Conservation (phyloP, 2,888 invertebrate genomes). For the Prosapia bicincta region DNA sequence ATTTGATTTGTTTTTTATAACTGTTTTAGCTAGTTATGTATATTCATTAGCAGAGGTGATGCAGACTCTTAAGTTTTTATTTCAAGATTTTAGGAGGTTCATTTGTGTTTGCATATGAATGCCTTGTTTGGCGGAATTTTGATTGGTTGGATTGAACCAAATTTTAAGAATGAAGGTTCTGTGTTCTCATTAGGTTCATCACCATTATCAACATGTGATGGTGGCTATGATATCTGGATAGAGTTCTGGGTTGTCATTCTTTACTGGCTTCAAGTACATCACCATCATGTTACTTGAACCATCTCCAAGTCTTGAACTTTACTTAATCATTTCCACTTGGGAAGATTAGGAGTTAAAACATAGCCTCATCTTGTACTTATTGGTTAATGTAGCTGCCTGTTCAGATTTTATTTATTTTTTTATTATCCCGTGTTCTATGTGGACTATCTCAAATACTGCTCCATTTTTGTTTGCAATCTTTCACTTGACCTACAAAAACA, state of each 20-base stretch:
- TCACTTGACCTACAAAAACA: constrained; percentile 10
- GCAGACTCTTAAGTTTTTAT: background rate
- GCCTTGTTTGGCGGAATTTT: background rate
- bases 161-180: background rate
- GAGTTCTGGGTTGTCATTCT: no score
- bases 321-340: constrained; percentile 29
- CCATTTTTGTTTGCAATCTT: no score
- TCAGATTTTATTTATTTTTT: no score
- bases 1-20: background rate
- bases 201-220: background rate
- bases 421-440: no score
- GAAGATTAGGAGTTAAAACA: constrained; percentile 36
- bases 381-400: constrained; percentile 27
- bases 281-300: no score
- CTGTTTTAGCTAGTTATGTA: background rate
- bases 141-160: background rate
- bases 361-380: constrained; percentile 36
- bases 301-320: no score
- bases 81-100: background rate
- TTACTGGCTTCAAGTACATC: no score
- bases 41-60: no score
- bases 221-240: background rate
- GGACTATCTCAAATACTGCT: no score
- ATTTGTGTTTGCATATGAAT: background rate
- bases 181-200: background rate